Base-by-base conservation (phyloP, 2,888 invertebrate species). In the Eupithecia pulchellata region DNA sequence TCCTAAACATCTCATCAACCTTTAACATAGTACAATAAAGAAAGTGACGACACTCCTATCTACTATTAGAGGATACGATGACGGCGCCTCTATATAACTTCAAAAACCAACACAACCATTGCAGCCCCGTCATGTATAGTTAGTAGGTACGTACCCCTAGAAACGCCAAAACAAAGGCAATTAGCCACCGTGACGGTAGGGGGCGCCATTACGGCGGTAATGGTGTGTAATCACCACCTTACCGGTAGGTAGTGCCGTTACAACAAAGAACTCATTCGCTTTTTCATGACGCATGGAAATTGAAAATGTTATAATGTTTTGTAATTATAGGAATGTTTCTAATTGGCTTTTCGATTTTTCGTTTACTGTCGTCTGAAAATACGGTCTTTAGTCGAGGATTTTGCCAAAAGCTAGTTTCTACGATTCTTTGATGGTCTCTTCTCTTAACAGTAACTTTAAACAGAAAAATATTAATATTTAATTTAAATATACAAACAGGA, bases 151-250 rank as follows among this genome's bases (percentile, higher is more conserved):
- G 29, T 61, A 32, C 61, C 61, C 61, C 34, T 61, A 61, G 65
- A 73, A 73, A 75, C 72, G 74, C 73, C 76, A 75, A 75, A 74
- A 71, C 67, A 66, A 68, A 32, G 62, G 78, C 79, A 86, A 86
- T 86, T 86, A 85, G 78, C 25, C 78, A 75, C 76, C 86, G 83
- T 86, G 86, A 86, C 86, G 83, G 67, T 66, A 47, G 74, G 77
- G 71, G 67, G 68, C 72, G 74, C 73, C 74, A 75, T 78, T 72
- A 70, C 72, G 25, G 30, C 66, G 20, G 64, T 73, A 73, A 73
- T 73, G 69, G 73, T 25, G n/a, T n/a, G 61, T 73, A 73, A 73
- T 73, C 69, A 73, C 73, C 69, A 73, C 73, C 73, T 73, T 66
- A 25, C 30, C n/a, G n/a, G 63, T 61, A 64, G 34, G 32, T 32